phyloP scores from a whole-genome alignment of 1,140 invertebrate species.

The silkworm (Bombyx mori) region DNA sequence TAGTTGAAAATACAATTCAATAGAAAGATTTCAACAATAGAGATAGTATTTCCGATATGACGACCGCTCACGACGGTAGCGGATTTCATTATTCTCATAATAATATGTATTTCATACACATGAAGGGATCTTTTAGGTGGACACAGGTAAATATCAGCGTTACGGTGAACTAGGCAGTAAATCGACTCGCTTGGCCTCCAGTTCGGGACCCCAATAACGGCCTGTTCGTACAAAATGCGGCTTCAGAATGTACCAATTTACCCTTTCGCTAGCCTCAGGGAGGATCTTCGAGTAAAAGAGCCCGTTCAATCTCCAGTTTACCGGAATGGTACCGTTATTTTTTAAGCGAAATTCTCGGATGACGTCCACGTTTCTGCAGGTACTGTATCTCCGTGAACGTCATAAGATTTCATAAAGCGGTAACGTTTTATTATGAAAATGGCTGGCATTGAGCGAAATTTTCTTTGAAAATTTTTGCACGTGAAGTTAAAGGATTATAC shows the following conservation, averaged over 20 bases:
- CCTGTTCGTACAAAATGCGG: constrained; percentile 32
- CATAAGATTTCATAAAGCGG: too few species aligned
- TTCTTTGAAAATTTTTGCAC: too few species aligned
- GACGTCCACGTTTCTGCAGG: constrained; percentile 14
- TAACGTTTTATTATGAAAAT: too few species aligned
- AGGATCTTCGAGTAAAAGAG: constrained; percentile 28
- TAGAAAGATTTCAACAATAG: too few species aligned
- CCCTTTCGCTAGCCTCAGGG: constrained; percentile 23
- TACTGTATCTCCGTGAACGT: background rate
- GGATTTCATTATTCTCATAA: too few species aligned
- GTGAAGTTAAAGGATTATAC: too few species aligned
- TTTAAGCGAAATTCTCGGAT: constrained; percentile 27
- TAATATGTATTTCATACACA: too few species aligned
- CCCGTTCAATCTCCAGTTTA: constrained; percentile 32
- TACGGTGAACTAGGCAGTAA: constrained; percentile 20
- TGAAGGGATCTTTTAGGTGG: too few species aligned
- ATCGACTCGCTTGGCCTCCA: constrained; percentile 21
- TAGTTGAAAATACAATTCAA: too few species aligned
- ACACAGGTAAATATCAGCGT: constrained; percentile 9
- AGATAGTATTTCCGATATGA: too few species aligned
- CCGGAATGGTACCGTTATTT: constrained; percentile 30
- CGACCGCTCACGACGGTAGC: too few species aligned
- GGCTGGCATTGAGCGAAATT: too few species aligned
- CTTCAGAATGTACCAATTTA: constrained; percentile 36
- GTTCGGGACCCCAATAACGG: constrained; percentile 34